Percentiles rank a stretch among this genome's conserved stretches.
phyloP scores from a whole-genome alignment of 1,140 invertebrate species.

The Araneus ventricosus region DNA sequence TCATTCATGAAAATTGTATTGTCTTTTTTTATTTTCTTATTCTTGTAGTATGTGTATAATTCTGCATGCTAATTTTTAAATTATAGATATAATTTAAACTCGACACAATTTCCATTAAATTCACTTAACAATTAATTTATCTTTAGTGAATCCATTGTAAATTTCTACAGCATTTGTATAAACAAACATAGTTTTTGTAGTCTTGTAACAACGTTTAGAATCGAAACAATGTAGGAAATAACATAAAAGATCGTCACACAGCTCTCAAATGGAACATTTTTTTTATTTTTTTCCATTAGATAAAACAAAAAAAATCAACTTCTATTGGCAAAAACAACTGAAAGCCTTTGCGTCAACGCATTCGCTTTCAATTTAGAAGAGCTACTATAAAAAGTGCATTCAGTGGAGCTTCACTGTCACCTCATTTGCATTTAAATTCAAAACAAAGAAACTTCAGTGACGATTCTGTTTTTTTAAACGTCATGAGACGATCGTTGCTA shows the following conservation, averaged over 20 bases:
- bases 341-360: background rate
- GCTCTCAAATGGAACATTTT: background rate
- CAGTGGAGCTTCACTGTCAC: background rate
- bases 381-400: background rate
- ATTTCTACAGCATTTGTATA: too few species aligned
- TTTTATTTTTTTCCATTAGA: background rate
- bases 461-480: background rate
- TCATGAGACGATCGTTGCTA: background rate
- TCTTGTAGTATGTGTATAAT: too few species aligned
- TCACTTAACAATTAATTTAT: too few species aligned
- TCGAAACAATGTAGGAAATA: background rate
- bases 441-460: background rate
- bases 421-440: constrained; percentile 41
- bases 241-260: background rate
- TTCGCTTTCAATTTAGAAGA: background rate
- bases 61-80: too few species aligned
- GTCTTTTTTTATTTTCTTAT: too few species aligned
- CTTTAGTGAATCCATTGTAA: too few species aligned
- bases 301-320: background rate
- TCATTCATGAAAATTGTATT: too few species aligned
- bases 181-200: too few species aligned
- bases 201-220: too few species aligned
- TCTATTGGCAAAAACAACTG: background rate
- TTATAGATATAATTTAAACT: too few species aligned
- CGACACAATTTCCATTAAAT: too few species aligned